Evolutionary conservation across 2,797 vertebrate species (phyloP), one percentile per base, ranked within the genome.

Genomic region (Hafferia zeledoni): DNA sequence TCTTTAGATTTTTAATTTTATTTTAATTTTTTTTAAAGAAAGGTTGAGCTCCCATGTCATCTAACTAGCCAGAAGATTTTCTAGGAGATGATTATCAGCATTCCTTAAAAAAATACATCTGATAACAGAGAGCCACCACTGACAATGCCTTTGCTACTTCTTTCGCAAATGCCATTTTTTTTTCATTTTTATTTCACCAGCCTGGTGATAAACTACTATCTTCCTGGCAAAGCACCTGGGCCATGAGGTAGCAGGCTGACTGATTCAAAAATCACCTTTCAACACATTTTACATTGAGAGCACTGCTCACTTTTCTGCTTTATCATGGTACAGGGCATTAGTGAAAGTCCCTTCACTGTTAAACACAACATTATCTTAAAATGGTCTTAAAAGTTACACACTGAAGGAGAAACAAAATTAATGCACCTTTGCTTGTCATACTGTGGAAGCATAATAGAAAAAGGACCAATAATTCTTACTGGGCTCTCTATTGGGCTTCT

Each of bases 391-490:
- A 63, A 78, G 47, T 17, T 95, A 96, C 71, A 97, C 67, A 83
- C 77, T 46, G 94, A 96, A 96, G 91, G 19, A 96, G 91, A 96
- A 96, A 97, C 84, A 95, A 95, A 92, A 96, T 93, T 80, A 96
- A 97, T 92, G 95, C 94, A 97, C 93, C 85, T 96, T 91, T 85
- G 64, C 95, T 96, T 94, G 93, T 95, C 93, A 91, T 92, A 94
- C 39, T 93, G 55, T 46, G 69, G 80, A 97, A 96, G 95, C 49
- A 52, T 60, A 96, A 93, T 7, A 93, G 87, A 95, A 79, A 95
- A 97, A 74, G 53, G 95, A 94, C 68, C 50, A 93, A 39, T 88
- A 96, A 95, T 75, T 96, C 97, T 97, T 97, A 96, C 72, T 97
- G 94, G 96, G 94, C 84, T 96, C 93, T 93, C 97, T 96, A 96